Conservation (phyloP, 2,797 vertebrate species). For the Crypturellus tataupa region DNA sequence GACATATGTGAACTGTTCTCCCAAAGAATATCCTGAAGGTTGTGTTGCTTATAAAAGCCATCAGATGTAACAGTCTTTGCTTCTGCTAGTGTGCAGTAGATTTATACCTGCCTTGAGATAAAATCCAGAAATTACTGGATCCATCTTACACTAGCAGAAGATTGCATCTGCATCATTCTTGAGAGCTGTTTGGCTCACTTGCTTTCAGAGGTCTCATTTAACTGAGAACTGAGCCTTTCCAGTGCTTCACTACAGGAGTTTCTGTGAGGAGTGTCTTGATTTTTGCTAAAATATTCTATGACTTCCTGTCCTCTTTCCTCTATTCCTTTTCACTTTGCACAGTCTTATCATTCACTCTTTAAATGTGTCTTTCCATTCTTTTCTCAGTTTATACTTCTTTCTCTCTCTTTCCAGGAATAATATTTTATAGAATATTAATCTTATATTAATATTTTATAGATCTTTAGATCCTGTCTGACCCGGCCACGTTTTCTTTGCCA, state of each 20-base stretch:
- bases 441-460: not conserved
- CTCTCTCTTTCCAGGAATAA: not conserved
- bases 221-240: not conserved
- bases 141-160: not conserved
- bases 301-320: not conserved
- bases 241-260: not conserved
- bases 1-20: constrained; percentile 41
- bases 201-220: not conserved
- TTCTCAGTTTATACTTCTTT: not conserved
- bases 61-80: constrained; percentile 4
- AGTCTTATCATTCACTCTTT: not conserved
- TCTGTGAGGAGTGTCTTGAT: not conserved
- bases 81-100: not conserved
- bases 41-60: constrained; percentile 27
- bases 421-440: not conserved
- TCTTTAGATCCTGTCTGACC: not conserved
- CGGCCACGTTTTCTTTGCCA: not conserved
- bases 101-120: constrained; percentile 7
- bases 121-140: not conserved
- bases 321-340: not conserved
- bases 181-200: not conserved
- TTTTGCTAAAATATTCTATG: not conserved
- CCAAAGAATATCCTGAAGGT: constrained; percentile 16
- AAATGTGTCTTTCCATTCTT: not conserved
- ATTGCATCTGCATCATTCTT: not conserved